Base-by-base conservation (phyloP, 2,888 invertebrate genomes). In the Macrostomum cliftonense region DNA sequence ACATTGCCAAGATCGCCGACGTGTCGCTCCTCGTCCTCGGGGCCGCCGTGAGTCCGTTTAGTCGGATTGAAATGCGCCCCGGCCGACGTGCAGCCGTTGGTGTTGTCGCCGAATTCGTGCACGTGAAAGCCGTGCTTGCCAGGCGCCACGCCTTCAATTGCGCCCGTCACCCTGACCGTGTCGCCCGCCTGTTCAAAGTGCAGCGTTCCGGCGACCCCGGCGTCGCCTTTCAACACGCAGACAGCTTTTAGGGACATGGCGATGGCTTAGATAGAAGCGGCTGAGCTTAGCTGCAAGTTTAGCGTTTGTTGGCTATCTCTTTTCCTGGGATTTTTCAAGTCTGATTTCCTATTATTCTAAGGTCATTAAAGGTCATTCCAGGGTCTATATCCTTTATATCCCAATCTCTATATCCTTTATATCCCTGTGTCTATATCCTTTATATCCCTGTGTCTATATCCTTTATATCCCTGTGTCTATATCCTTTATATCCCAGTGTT, bases 91-190 rank as follows among this genome's bases (percentile, higher is more conserved):
- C 93, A 93, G 1, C 74, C 69, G 66, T 91, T 87, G 28, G 88
- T 87, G 64, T 83, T 85, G 72, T 91, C 91, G 1, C 93, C 93
- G 65, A 87, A 91, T 73, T 93, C 85, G 67, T 93, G 93, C 53
- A 93, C 78, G 66, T 93, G 93, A 74, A 93, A 88, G 19, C 87
- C 87, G 64, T 88, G 84, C 9, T 64, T 55, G 53, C 91, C 91
- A 67, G 79, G 75, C 16, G 75, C 66, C 37, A 93, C 74, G 1
- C 89, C 88, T 36, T 69, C 73, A 12, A 93, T 76, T 70, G 83
- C 79, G 9, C 91, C 91, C 2, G n/a, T 19, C 45, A 45, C 19
- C 45, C 13, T 45, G 37, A 19, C 37, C 12, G 5, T 39, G 45
- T 45, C n/a, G 14, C 14, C 13, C 12, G 75, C 73, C 72, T 87